Percentiles rank a stretch among this genome's conserved stretches.
Conservation (phyloP, 2,888 invertebrate genomes). For the Acleris literana region DNA sequence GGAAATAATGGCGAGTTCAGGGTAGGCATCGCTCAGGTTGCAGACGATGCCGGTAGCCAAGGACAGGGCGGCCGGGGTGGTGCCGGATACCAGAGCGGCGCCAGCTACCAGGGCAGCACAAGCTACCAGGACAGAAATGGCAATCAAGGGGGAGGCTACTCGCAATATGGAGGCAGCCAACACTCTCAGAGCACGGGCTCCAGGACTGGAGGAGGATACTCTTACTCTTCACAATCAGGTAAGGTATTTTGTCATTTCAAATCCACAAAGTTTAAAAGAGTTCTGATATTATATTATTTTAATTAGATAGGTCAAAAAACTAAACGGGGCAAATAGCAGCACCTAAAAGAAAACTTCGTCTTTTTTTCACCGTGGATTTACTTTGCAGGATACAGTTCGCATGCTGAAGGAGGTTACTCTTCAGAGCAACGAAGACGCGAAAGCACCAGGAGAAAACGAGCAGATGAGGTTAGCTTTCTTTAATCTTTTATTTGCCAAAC, state of each 20-base stretch:
- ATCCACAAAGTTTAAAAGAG: no score
- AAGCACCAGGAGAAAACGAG: slow-evolving; percentile 62
- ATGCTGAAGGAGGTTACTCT: slow-evolving; percentile 54
- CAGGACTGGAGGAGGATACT: slow-evolving; percentile 55
- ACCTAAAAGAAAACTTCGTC: no score
- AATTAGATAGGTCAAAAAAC: no score
- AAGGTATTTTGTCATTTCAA: slow-evolving; percentile 22
- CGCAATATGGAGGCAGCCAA: slow-evolving; percentile 5
- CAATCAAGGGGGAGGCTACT: neutral
- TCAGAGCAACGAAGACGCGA: slow-evolving; percentile 54
- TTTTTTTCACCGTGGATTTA: slow-evolving; percentile 49
- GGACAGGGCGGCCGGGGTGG: neutral
- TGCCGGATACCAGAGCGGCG: no score
- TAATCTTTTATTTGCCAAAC: no score
- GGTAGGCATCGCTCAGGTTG: slow-evolving; percentile 67
- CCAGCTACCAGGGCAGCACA: no score
- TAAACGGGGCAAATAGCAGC: no score
- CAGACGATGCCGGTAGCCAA: slow-evolving; percentile 24
- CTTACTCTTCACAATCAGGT: slow-evolving; percentile 72
- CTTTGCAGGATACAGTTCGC: slow-evolving; percentile 53
- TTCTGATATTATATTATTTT: no score
- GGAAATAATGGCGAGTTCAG: slow-evolving; percentile 72
- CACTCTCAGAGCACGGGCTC: slow-evolving; percentile 29
- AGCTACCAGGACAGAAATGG: neutral
- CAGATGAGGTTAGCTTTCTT: slow-evolving; percentile 52